These are phyloP conservation scores for Amphilophus citrinellus DNA, from an alignment of 2,113 vertebrate genomes.

Conservation along the genomic window DNA sequence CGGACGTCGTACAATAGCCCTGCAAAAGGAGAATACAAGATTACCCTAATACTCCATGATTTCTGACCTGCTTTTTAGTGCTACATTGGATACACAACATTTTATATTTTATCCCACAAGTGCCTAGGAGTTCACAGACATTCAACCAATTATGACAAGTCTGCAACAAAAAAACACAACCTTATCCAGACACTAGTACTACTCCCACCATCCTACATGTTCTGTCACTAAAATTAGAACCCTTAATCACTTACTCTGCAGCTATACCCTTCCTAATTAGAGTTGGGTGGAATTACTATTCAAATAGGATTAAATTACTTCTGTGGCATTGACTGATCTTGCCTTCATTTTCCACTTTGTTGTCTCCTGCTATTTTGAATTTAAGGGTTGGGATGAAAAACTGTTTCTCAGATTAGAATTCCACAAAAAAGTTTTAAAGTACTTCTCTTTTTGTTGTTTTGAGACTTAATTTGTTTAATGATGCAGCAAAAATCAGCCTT, in stretches of 20 bases:
- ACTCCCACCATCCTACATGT: constrained; percentile 25
- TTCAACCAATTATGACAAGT: not conserved
- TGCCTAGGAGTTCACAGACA: not conserved
- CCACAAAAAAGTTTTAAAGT: constrained; percentile 22
- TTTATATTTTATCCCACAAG: not conserved
- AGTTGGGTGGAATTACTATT: constrained; percentile 63
- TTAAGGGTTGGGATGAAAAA: constrained; percentile 19
- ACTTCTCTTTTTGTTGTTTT: constrained; percentile 39
- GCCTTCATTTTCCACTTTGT: constrained; percentile 56
- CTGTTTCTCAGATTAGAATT: not conserved
- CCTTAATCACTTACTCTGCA: constrained; percentile 64
- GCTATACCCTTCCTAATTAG: constrained; percentile 64
- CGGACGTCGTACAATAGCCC: not conserved
- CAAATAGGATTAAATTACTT: constrained; percentile 68
- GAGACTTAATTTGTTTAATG: constrained; percentile 19
- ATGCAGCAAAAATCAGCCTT: constrained; percentile 7
- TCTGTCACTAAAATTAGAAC: constrained; percentile 59
- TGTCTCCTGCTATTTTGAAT: constrained; percentile 43
- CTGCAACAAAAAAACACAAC: not conserved
- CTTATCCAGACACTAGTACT: not conserved
- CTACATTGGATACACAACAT: not conserved
- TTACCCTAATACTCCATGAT: not conserved
- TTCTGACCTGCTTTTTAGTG: not conserved
- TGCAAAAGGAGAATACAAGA: not conserved
- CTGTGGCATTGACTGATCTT: constrained; percentile 62